A percentile compares a stretch with the other conserved stretches of the same genome.
These are phyloP conservation scores for Fukomys damarensis DNA, from an alignment of 2,113 vertebrate species.

Conservation along the genomic window DNA sequence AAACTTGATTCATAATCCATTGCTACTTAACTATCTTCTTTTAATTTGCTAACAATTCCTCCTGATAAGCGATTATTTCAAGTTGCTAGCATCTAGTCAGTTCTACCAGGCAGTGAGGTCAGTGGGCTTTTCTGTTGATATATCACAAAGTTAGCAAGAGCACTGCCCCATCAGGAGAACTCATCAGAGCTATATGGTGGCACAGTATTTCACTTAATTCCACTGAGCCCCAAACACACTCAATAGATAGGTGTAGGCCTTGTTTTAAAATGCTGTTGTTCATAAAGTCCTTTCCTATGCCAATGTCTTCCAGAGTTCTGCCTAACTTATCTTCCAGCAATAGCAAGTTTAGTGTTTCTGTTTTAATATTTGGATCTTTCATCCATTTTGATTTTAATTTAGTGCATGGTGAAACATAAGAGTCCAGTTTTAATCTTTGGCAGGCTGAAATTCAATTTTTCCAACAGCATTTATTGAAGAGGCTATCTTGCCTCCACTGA, in stretches of 20 bases:
- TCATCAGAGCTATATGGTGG: not conserved
- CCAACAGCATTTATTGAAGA: no score
- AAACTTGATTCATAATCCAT: not conserved
- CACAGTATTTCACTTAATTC: not conserved
- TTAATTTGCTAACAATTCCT: not conserved
- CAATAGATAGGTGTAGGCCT: no score
- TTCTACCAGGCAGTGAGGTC: not conserved
- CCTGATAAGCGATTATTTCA: not conserved
- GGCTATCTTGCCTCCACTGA: no score
- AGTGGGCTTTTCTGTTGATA: not conserved
- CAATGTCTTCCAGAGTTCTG: no score
- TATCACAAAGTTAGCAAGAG: not conserved
- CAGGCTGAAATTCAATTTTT: no score
- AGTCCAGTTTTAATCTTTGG: no score
- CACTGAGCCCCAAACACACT: not conserved
- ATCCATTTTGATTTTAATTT: no score
- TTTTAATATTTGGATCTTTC: no score
- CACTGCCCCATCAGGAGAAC: not conserved
- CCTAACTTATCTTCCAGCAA: no score
- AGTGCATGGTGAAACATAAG: no score
- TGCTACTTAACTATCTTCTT: not conserved
- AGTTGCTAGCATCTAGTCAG: not conserved
- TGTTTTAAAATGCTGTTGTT: not conserved
- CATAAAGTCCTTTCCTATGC: no score
- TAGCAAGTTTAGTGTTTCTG: no score